Conservation (phyloP, 2,888 invertebrate species). For the Timema cristinae region DNA sequence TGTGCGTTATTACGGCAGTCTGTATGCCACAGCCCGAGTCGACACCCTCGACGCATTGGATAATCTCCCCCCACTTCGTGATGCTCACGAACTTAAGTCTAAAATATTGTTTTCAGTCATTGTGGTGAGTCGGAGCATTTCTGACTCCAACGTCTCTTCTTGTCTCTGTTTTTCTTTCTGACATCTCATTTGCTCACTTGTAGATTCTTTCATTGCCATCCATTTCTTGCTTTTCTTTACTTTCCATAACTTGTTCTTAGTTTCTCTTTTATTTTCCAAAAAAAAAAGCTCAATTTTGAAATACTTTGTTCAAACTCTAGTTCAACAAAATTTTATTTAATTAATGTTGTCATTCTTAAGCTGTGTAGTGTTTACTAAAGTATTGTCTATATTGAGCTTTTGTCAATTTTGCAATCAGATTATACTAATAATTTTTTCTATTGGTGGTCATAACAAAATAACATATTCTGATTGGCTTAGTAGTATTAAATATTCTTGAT, state of each 20-base stretch:
- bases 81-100: conserved; percentile 84
- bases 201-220: too few species aligned
- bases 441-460: not conserved
- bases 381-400: too few species aligned
- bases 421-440: not conserved
- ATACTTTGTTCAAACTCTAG: too few species aligned
- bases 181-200: not conserved
- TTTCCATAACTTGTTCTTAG: not conserved
- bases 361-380: too few species aligned
- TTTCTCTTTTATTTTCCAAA: too few species aligned
- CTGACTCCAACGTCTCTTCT: conserved; percentile 22
- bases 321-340: too few species aligned
- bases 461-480: too few species aligned
- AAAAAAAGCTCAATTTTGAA: too few species aligned
- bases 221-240: not conserved
- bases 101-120: conserved; percentile 95
- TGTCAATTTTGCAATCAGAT: too few species aligned
- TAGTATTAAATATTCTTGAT: too few species aligned
- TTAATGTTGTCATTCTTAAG: too few species aligned
- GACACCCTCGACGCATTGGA: conserved; percentile 84
- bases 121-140: conserved; percentile 65
- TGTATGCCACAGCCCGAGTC: conserved; percentile 80
- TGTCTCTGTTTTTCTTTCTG: conserved; percentile 15
- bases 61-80: conserved; percentile 71
- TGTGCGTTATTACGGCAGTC: conserved; percentile 74